Percentiles rank a stretch among this genome's conserved stretches.
phyloP scores from a whole-genome alignment of 2,888 invertebrate genomes.

The Eilema caniola region DNA sequence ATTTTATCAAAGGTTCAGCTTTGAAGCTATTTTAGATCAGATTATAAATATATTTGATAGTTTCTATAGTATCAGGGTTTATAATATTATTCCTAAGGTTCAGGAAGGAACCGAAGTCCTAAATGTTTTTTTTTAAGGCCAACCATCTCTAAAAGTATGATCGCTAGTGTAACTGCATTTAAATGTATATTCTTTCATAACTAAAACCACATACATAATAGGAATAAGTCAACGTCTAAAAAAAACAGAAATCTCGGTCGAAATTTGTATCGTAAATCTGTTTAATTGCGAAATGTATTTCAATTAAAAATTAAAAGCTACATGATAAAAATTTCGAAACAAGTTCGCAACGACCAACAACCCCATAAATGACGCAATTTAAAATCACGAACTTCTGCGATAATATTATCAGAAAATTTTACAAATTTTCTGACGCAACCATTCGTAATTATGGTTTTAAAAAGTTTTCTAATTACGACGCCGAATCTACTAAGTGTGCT shows the following conservation, averaged over 20 bases:
- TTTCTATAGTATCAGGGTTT: too few relatives aligned
- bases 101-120: neutral
- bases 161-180: neutral
- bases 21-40: too few relatives aligned
- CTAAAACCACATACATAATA: neutral
- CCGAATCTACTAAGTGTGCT: slow-evolving; percentile 56
- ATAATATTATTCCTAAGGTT: too few relatives aligned
- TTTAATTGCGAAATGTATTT: neutral
- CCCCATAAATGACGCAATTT: slow-evolving; percentile 42
- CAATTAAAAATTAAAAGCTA: neutral
- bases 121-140: neutral
- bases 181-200: neutral
- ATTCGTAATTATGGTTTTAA: slow-evolving; percentile 55
- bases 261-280: neutral
- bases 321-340: slow-evolving; percentile 18
- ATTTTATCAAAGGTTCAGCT: neutral
- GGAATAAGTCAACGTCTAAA: neutral
- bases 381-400: slow-evolving; percentile 48
- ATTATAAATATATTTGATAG: too few relatives aligned
- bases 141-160: neutral
- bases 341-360: slow-evolving; percentile 41
- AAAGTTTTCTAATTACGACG: slow-evolving; percentile 64
- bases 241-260: neutral
- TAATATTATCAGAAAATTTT: slow-evolving; percentile 43
- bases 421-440: slow-evolving; percentile 46